Base-by-base conservation (phyloP, 2,797 vertebrate species). In the Echiichthys vipera region DNA sequence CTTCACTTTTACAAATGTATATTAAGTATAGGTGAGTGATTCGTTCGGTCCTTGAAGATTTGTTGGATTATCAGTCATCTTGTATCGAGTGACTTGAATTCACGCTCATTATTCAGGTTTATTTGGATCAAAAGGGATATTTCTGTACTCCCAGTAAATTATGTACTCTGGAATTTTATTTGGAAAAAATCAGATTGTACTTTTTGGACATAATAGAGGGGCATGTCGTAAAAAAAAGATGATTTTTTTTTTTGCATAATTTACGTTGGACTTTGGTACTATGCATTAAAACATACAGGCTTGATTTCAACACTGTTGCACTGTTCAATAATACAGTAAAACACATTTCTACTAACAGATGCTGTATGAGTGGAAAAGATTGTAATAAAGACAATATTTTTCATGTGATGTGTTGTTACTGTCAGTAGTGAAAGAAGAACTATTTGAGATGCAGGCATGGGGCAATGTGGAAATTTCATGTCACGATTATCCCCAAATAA, bases 301-400 rank as follows among this genome's bases (percentile, higher is more conserved):
- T 76, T 77, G 58, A 83, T 79, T 85, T 61, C 70, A 84, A 81
- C 77, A 74, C 57, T 70, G 66, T 90, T 88, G 79, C 87, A 85
- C 84, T 88, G 81, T 87, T 89, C 65, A 78, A 53, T 85, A 84
- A 85, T 15, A 80, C 61, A 85, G 80, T 80, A 59, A 86, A 59
- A 78, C 57, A 82, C 65, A 65, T 92, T 93, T 93, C 73, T 91
- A 92, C 87, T 91, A 91, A 89, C 80, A 56, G 61, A 49, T 55
- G 34, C 29, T 43, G 63, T 54, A 76, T 58, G 65, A 76, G 80
- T 86, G 85, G 73, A 89, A 85, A 88, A 36, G 83, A 89, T 93
- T 94, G 89, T 91, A 93, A 92, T 93, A 93, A 93, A 93, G 68
- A 88, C 76, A 82, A 81, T 89, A 90, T 92, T 94, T 94, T 92